Evolutionary conservation across 2,888 invertebrate species (phyloP), one percentile per base, ranked within the genome.

Genomic region (Deladenus siricidicola): DNA sequence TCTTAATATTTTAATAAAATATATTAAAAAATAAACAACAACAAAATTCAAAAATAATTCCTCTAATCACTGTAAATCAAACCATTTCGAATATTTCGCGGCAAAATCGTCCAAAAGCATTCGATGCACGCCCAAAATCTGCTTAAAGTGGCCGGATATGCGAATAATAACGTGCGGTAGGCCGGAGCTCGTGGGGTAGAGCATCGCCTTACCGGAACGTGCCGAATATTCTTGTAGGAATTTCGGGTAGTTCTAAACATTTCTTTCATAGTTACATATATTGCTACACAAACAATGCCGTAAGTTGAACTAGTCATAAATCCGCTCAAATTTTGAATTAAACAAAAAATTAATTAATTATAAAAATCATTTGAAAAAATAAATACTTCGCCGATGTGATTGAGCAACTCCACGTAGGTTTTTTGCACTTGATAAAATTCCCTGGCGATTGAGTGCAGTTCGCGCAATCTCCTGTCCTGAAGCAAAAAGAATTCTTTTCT

Each of bases 391-490:
- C 60, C 63, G 60, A 74, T 71, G 34, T 71, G 65, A 21, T 58
- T 57, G 55, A 74, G 60, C 50, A 70, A 68, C 24, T 66, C 60
- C 42, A 73, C 70, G 62, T 68, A 75, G 39, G 58, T 65, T 24
- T 58, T 63, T 56, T 75, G 70, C 24, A 72, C 70, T 10, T 68
- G 69, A 50, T 63, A 65, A 58, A 75, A 73, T 55, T 76, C 76
- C 29, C 62, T 58, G 4, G 71, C 74, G 43, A 72, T 66, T 26
- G 62, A 68, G 61, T 76, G 76, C 52, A 76, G 59, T 39, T 74
- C 68, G 44, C 69, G 69, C 39, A 76, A 63, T 24, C 76, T 63
- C 23, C 59, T 52, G 39, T 64, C 50, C 60, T 67, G 34, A 26
- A 58, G 23, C 21, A 42, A 23, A 60, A 57, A n/a, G n/a, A n/a